Evolutionary conservation across 2,888 invertebrate species (phyloP).

Genomic region (Drosophila affinis): DNA sequence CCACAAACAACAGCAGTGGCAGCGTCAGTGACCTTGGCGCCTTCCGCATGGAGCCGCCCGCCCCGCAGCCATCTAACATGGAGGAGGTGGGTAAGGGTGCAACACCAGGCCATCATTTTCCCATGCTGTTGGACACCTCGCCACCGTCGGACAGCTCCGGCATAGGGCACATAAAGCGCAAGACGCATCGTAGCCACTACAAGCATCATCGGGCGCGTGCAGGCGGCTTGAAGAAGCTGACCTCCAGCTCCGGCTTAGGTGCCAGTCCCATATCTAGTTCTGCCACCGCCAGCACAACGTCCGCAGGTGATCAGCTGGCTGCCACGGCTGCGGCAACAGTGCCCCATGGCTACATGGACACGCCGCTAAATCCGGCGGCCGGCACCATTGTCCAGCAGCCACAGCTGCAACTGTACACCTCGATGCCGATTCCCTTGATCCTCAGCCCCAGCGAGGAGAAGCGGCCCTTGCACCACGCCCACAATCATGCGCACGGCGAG

Average conservation of each 20-base stretch:
- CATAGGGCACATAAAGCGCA: conserved; percentile 65
- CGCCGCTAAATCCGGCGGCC: conserved; percentile 76
- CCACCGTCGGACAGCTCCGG: conserved; percentile 50
- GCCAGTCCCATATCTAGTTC: conserved; percentile 12
- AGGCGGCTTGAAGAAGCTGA: conserved; percentile 43
- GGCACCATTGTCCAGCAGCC: conserved; percentile 69
- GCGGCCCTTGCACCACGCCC: conserved; percentile 70
- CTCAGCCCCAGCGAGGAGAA: conserved; percentile 80
- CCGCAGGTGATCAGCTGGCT: conserved; percentile 42
- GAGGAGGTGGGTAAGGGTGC: conserved; percentile 31
- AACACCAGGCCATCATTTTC: conserved; percentile 50
- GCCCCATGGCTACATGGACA: conserved; percentile 67
- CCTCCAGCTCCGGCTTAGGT: conserved; percentile 1
- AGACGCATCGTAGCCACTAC: conserved; percentile 78
- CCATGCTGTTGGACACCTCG: conserved; percentile 69
- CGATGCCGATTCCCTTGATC: conserved; percentile 81
- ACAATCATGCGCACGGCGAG: conserved; percentile 68
- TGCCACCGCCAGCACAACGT: conserved; percentile 30
- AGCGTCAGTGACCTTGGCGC: conserved; percentile 37
- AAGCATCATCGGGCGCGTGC: conserved; percentile 72
- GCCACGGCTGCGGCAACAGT: conserved; percentile 25
- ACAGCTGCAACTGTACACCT: conserved; percentile 73
- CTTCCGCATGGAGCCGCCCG: conserved; percentile 63
- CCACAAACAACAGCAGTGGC: conserved; percentile 29
- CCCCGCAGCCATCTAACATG: conserved; percentile 37